phyloP scores from a whole-genome alignment of 2,888 invertebrate species.

The Rotaria sp. region DNA sequence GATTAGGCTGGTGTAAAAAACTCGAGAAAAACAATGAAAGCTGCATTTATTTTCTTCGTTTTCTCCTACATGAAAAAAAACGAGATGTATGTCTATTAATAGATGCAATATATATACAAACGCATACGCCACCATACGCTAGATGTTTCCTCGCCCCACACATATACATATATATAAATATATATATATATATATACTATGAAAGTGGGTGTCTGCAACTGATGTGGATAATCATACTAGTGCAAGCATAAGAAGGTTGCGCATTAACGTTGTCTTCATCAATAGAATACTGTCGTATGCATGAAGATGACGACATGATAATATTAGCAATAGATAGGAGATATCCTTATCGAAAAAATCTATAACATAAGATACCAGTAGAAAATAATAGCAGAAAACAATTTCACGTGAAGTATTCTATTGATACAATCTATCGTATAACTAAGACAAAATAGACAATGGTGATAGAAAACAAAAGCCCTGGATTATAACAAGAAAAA shows the following conservation, averaged over 20 bases:
- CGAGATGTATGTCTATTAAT: not conserved
- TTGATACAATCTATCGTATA: not conserved
- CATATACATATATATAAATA: no score
- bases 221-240: constrained; percentile 15
- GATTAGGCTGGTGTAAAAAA: not conserved
- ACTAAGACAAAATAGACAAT: not conserved
- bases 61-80: not conserved
- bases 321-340: not conserved
- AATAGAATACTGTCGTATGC: not conserved
- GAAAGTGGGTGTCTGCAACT: not conserved
- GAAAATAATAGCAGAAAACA: not conserved
- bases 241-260: constrained; percentile 14
- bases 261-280: constrained; percentile 13
- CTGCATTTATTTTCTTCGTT: not conserved
- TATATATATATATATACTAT: not conserved
- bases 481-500: not conserved
- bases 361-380: not conserved
- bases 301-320: not conserved
- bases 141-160: not conserved
- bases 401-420: not conserved
- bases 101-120: not conserved
- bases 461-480: not conserved
- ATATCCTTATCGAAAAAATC: not conserved
- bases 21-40: not conserved
- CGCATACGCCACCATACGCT: not conserved